A percentile compares a stretch with the other conserved stretches of the same genome.
Evolutionary conservation across 2,797 vertebrate species (phyloP).

Genomic region (Xenopus petersii): DNA sequence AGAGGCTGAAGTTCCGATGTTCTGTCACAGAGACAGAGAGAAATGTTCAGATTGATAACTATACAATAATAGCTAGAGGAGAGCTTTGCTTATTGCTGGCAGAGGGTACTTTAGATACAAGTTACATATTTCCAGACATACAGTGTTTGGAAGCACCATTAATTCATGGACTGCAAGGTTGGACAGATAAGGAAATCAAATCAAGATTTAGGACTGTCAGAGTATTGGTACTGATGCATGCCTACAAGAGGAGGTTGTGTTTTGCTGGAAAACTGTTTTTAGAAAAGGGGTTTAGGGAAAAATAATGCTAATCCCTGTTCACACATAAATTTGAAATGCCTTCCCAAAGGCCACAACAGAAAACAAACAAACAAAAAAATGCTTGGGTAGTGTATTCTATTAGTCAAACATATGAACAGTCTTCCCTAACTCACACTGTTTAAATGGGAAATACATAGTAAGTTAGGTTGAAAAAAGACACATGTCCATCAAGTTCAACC

Average conservation of each 20-base stretch:
- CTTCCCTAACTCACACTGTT: too few relatives aligned
- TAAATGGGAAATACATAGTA: too few relatives aligned
- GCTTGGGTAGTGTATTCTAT: too few relatives aligned
- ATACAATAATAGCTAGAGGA: background rate
- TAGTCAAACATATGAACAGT: too few relatives aligned
- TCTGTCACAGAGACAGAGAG: slow-evolving; percentile 1
- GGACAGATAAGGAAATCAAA: background rate
- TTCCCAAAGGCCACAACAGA: too few relatives aligned
- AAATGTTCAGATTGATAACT: background rate
- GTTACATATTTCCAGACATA: background rate
- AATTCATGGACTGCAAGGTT: background rate
- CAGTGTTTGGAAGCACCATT: background rate
- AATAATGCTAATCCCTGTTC: too few relatives aligned
- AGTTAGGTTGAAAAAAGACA: too few relatives aligned
- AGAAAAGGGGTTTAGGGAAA: too few relatives aligned
- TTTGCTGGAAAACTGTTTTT: background rate
- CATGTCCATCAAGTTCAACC: too few relatives aligned
- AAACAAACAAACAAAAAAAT: too few relatives aligned
- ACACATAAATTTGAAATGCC: too few relatives aligned
- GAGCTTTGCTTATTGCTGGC: background rate
- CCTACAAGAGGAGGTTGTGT: background rate
- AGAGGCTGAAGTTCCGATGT: slow-evolving; percentile 3
- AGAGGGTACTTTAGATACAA: background rate
- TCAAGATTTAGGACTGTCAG: background rate
- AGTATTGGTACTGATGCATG: background rate